These are phyloP conservation scores for Archegozetes longisetosus DNA, from an alignment of 1,140 invertebrate genomes.

Conservation along the genomic window DNA sequence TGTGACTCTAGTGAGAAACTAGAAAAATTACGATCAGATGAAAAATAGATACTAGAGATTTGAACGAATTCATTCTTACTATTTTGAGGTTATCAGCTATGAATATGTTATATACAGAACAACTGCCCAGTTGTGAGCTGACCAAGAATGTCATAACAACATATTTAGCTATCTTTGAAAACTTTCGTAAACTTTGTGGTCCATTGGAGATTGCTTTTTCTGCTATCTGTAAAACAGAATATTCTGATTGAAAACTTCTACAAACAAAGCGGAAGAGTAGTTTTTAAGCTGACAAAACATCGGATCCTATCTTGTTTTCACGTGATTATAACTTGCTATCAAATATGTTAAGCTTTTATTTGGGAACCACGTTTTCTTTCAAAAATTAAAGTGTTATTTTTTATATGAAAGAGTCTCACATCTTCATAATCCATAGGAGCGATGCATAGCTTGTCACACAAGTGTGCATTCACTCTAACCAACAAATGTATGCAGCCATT, in stretches of 20 bases:
- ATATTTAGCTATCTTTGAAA: neutral
- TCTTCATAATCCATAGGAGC: conserved; percentile 11
- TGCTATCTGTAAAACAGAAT: conserved; percentile 4
- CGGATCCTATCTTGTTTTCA: too few species aligned
- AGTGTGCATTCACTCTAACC: conserved; percentile 29
- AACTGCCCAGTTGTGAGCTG: conserved; percentile 37
- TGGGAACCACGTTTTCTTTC: too few species aligned
- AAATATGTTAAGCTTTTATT: too few species aligned
- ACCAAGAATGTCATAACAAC: conserved; percentile 26
- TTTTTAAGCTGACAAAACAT: too few species aligned
- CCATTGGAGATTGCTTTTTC: conserved; percentile 9
- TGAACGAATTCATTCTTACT: neutral
- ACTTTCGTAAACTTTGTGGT: neutral
- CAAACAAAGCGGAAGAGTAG: too few species aligned
- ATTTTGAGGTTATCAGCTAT: conserved; percentile 31
- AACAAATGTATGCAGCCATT: conserved; percentile 74
- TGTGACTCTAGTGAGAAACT: neutral
- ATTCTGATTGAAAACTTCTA: too few species aligned
- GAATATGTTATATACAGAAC: conserved; percentile 38
- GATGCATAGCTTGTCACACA: neutral
- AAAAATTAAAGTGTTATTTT: too few species aligned
- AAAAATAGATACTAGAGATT: neutral
- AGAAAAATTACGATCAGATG: neutral
- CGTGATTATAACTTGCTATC: too few species aligned
- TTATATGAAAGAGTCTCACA: too few species aligned